Conservation (phyloP, 35 echinoderm and acorn worm genomes). For the Apostichopus parvimensis region DNA sequence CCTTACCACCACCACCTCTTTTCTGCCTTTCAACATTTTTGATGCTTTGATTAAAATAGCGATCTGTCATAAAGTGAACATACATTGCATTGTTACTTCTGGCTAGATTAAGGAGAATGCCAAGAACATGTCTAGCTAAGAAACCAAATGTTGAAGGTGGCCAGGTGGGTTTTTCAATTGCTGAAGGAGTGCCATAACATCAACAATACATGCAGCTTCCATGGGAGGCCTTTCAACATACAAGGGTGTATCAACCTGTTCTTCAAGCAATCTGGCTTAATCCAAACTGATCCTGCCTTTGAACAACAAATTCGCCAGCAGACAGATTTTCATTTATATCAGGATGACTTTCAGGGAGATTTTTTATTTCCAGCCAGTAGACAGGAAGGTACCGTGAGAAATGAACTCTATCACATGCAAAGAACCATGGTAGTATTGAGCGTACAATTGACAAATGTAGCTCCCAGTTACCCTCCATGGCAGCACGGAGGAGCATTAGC, state of each 20-base stretch:
- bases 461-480: conserved; percentile 41
- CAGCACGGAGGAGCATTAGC: conserved; percentile 22
- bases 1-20: conserved; percentile 19
- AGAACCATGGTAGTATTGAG: conserved; percentile 53
- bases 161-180: conserved; percentile 25
- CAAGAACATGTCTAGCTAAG: conserved; percentile 25
- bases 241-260: conserved; percentile 19
- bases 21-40: conserved; percentile 22
- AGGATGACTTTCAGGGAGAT: conserved; percentile 7
- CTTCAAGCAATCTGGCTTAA: conserved; percentile 48
- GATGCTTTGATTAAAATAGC: conserved; percentile 26
- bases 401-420: conserved; percentile 63
- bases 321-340: conserved; percentile 53
- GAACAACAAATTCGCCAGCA: conserved; percentile 25
- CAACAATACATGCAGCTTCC: conserved; percentile 25
- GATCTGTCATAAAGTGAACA: conserved; percentile 40
- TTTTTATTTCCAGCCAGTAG: conserved; percentile 61
- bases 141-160: conserved; percentile 7
- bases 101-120: conserved; percentile 9
- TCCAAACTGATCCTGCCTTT: conserved; percentile 29
- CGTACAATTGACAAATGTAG: conserved; percentile 42
- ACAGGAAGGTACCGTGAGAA: conserved; percentile 59
- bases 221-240: conserved; percentile 9
- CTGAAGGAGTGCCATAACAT: conserved; percentile 34
- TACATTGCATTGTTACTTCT: conserved; percentile 15